phyloP scores from a whole-genome alignment of 1,140 invertebrate genomes.

The Papilio aristodemus region DNA sequence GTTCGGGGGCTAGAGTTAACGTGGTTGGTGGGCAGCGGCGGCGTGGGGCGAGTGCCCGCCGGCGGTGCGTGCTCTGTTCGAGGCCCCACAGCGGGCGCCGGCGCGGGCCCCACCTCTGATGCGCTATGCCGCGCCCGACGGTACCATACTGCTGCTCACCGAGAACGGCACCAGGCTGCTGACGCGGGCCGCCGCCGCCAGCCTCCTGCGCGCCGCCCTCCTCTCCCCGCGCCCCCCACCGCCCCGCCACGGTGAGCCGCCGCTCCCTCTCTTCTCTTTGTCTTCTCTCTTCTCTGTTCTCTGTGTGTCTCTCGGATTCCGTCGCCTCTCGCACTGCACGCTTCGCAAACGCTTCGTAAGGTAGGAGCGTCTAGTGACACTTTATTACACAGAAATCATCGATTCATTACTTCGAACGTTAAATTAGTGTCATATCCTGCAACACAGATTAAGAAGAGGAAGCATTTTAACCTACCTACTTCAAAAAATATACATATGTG shows the following conservation, averaged over 20 bases:
- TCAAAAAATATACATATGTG: neutral
- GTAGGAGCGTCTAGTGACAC: constrained; percentile 61
- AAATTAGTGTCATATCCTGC: neutral
- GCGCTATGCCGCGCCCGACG: constrained; percentile 75
- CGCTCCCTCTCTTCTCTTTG: constrained; percentile 47
- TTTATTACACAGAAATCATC: constrained; percentile 9
- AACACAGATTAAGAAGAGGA: constrained; percentile 2
- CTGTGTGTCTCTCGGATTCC: constrained; percentile 72
- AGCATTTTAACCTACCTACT: neutral
- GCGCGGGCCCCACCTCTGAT: constrained; percentile 66
- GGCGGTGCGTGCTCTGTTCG: constrained; percentile 69
- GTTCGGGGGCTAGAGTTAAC: constrained; percentile 65
- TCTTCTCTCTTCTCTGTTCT: constrained; percentile 62
- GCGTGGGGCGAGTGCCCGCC: constrained; percentile 70
- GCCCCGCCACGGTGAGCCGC: constrained; percentile 78
- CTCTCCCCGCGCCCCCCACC: constrained; percentile 75
- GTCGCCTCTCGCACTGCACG: constrained; percentile 76
- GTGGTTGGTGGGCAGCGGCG: constrained; percentile 74
- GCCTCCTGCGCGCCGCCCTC: constrained; percentile 76
- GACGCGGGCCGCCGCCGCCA: constrained; percentile 75
- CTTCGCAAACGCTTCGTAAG: constrained; percentile 76
- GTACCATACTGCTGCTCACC: constrained; percentile 78
- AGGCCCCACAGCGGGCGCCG: constrained; percentile 53
- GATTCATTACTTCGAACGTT: neutral
- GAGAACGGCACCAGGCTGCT: constrained; percentile 79